Conservation (phyloP, 1,140 invertebrate species). For the Aphaenogaster floridana region DNA sequence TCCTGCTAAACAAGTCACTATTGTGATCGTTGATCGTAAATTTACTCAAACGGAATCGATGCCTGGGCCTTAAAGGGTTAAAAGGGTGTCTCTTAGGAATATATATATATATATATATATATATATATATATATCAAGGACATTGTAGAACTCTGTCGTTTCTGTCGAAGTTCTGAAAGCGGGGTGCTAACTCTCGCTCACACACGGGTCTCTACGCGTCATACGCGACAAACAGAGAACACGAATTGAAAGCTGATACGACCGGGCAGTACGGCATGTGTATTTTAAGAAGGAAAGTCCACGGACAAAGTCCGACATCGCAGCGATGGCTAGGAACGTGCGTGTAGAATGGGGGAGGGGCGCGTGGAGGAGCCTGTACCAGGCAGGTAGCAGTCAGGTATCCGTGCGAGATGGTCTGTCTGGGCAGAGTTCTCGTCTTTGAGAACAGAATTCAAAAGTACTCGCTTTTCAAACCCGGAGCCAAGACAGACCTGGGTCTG, state of each 20-base stretch:
- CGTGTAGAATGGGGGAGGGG: background rate
- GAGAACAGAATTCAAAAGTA: background rate
- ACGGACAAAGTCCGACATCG: conserved; percentile 10
- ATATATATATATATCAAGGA: background rate
- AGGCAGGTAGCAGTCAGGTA: conserved; percentile 12
- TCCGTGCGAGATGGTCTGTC: conserved; percentile 8
- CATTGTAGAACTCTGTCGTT: background rate
- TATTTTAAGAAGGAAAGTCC: conserved; percentile 56
- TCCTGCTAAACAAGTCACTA: no score
- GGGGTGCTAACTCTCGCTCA: background rate
- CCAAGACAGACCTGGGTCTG: background rate
- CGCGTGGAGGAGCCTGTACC: background rate
- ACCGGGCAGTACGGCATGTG: conserved; percentile 9
- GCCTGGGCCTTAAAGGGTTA: no score
- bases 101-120: no score
- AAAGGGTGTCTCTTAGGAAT: background rate
- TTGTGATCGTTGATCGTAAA: no score
- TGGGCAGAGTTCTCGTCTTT: conserved; percentile 13
- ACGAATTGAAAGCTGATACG: conserved; percentile 42
- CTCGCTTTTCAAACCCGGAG: background rate
- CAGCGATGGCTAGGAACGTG: background rate
- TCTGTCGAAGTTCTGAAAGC: background rate
- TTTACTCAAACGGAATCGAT: no score
- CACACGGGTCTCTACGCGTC: background rate
- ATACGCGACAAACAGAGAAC: background rate